Percentiles rank a stretch among this genome's conserved stretches.
Conservation (phyloP, 2,888 invertebrate genomes). For the Scaeva pyrastri region DNA sequence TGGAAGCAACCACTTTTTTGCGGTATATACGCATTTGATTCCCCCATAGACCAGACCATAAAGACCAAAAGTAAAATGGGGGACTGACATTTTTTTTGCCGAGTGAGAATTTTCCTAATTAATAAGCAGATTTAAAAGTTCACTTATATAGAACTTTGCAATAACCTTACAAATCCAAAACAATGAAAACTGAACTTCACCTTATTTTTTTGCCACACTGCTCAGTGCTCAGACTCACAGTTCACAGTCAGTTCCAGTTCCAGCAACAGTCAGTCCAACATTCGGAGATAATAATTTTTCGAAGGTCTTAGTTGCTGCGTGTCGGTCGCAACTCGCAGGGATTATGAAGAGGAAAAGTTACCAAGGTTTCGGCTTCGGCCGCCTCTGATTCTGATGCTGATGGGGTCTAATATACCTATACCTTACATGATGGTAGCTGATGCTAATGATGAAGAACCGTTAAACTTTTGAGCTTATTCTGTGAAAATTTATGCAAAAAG, state of each 20-base stretch:
- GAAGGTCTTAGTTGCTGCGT: too few relatives aligned
- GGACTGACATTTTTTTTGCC: conserved; percentile 22
- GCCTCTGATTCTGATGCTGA: too few relatives aligned
- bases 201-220: conserved; percentile 41
- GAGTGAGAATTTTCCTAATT: conserved; percentile 43
- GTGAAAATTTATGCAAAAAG: conserved; percentile 70
- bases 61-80: not conserved
- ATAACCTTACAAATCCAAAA: conserved; percentile 58
- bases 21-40: not conserved
- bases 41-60: not conserved
- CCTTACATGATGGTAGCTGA: conserved; percentile 46
- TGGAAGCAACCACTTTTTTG: not conserved
- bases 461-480: conserved; percentile 72
- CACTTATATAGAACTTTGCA: conserved; percentile 38
- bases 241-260: too few relatives aligned
- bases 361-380: conserved; percentile 11
- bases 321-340: too few relatives aligned
- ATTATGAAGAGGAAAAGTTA: conserved; percentile 1
- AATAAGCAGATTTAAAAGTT: conserved; percentile 73
- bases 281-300: conserved; percentile 28
- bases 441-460: conserved; percentile 72
- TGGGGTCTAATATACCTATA: conserved; percentile 14
- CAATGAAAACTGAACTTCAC: conserved; percentile 55
- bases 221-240: too few relatives aligned
- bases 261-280: conserved; percentile 23